Evolutionary conservation across 1,140 invertebrate genomes (phyloP).

Genomic region (Oryzaephilus surinamensis): DNA sequence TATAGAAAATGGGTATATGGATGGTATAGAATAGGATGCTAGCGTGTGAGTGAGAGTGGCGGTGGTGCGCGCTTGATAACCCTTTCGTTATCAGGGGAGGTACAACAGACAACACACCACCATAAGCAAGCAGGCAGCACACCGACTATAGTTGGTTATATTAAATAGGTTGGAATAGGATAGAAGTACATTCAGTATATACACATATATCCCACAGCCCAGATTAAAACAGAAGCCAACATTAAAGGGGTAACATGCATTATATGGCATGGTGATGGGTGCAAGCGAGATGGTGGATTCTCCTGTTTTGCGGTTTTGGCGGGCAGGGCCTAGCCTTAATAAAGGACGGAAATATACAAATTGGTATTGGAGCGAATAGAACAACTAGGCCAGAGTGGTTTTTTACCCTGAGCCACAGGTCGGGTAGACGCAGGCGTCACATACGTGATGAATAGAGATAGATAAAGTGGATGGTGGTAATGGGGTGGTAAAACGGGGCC

Average conservation of each 20-base stretch:
- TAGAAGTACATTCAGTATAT: not conserved
- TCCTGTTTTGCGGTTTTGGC: slow-evolving; percentile 34
- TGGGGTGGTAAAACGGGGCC: too few relatives aligned
- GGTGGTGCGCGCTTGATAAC: slow-evolving; percentile 31
- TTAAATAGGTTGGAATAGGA: not conserved
- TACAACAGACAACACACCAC: slow-evolving; percentile 18
- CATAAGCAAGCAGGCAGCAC: slow-evolving; percentile 6
- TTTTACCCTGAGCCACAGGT: slow-evolving; percentile 16
- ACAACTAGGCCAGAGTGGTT: slow-evolving; percentile 1
- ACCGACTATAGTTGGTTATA: too few relatives aligned
- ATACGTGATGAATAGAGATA: slow-evolving; percentile 29
- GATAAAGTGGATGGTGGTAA: too few relatives aligned
- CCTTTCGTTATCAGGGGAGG: slow-evolving; percentile 36
- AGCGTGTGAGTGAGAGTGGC: too few relatives aligned
- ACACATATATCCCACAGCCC: slow-evolving; percentile 11
- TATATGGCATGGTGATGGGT: slow-evolving; percentile 24
- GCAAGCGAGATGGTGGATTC: slow-evolving; percentile 25
- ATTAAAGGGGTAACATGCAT: slow-evolving; percentile 32
- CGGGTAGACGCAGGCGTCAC: slow-evolving; percentile 31
- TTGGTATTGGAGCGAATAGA: slow-evolving; percentile 22
- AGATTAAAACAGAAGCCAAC: slow-evolving; percentile 38
- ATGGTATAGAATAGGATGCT: too few relatives aligned
- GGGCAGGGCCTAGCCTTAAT: slow-evolving; percentile 32
- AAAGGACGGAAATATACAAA: slow-evolving; percentile 32
- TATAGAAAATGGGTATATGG: too few relatives aligned